Base-by-base conservation (phyloP, 2,888 invertebrate species). In the Anthophora plumipes region DNA sequence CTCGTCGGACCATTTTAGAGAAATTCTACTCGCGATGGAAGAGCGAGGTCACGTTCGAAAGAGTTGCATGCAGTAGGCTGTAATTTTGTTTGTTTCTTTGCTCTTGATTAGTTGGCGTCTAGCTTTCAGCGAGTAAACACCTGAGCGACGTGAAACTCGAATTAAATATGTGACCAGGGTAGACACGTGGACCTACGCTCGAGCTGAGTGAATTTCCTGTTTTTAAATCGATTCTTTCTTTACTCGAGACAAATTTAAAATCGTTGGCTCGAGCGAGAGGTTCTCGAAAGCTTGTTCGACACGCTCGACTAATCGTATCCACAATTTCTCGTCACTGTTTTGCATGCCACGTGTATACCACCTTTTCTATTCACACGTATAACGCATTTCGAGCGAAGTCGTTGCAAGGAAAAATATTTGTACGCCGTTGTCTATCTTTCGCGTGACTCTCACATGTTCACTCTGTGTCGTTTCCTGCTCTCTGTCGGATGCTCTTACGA, bases 41-140 rank as follows among this genome's bases (percentile, higher is more conserved):
- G 39, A 50, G 50, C 63, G 61, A 52, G 59, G n/a, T 69, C 59
- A 57, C 57, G 31, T 63, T 85, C 80, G 60, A 31, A 60, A 68
- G 64, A 80, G 43, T 1, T 85, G 86, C 85, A 86, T 86, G 86
- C 85, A 75, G 77, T 87, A 86, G 77, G 77, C 81, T n/a, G n/a
- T n/a, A n/a, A n/a, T n/a, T n/a, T n/a, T n/a, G n/a, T n/a, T n/a
- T n/a, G n/a, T n/a, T 83, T 85, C 69, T 78, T 87, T 73, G 66
- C 77, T 74, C 82, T 82, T 84, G 80, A 79, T 85, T 85, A 85
- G 85, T n/a, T 83, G 78, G 68, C 80, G 80, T 74, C 52, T 80
- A 74, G 74, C 76, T 81, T 80, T 64, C 67, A 77, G 54, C 67
- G 77, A 73, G 80, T 73, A 31, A 74, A 84, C 76, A 77, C 71